These are phyloP conservation scores for Ichneumoninae sp. DNA, from an alignment of 2,888 invertebrate genomes.

Conservation along the genomic window DNA sequence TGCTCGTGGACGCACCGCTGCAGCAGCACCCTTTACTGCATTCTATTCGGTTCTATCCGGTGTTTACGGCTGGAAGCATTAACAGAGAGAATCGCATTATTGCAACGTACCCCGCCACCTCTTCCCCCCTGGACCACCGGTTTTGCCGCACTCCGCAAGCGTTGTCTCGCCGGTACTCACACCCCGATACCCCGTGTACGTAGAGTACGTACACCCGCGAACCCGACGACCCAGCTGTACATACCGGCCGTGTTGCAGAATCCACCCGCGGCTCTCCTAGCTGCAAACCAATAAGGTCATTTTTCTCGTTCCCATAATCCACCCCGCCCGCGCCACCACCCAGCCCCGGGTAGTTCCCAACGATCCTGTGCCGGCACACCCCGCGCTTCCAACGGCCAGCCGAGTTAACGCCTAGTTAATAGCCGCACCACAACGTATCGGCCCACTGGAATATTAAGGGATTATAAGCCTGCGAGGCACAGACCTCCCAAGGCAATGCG, in stretches of 20 bases:
- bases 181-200: constrained; percentile 31
- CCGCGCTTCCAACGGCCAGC: constrained; percentile 71
- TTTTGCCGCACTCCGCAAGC: constrained; percentile 36
- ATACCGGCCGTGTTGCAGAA: constrained; percentile 72
- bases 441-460: constrained; percentile 79
- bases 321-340: constrained; percentile 71
- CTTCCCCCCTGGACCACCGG: constrained; percentile 60
- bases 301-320: constrained; percentile 78
- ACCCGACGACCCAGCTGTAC: constrained; percentile 60
- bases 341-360: constrained; percentile 1
- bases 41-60: constrained; percentile 80
- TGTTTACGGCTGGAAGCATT: constrained; percentile 81
- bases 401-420: constrained; percentile 81
- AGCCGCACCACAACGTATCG: constrained; percentile 78
- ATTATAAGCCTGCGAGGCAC: constrained; percentile 70
- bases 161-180: constrained; percentile 14
- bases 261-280: constrained; percentile 71
- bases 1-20: constrained; percentile 52
- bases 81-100: constrained; percentile 82
- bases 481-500: constrained; percentile 51
- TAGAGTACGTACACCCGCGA: constrained; percentile 32
- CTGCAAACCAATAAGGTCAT: constrained; percentile 79
- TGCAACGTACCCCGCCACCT: constrained; percentile 73
- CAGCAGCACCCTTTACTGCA: constrained; percentile 78
- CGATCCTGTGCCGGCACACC: constrained; percentile 47